Evolutionary conservation across 2,113 vertebrate genomes (phyloP), one percentile per base, ranked within the genome.

Genomic region (Vulpes lagopus): DNA sequence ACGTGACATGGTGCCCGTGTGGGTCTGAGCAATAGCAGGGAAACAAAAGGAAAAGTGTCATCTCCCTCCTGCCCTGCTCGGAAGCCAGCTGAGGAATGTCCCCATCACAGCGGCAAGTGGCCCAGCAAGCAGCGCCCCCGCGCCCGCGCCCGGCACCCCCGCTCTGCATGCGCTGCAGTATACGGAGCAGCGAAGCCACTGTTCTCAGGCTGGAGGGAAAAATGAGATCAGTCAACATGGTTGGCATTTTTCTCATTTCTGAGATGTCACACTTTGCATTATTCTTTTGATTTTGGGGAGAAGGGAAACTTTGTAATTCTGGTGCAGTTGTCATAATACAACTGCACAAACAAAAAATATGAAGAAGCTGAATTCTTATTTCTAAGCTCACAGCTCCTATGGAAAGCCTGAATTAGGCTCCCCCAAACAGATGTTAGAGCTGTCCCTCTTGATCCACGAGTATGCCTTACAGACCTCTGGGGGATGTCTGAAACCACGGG

Each of bases 181-280:
- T 55, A 87, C 16, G 19, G 3, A 0, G 17, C 1, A 5, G 80
- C 0, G 3, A 95, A 11, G 71, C 87, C 90, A 93, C 97, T 96
- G 96, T 96, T 91, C 87, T 69, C 65, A 89, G 53, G 81, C 43
- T 43, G 49, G 23, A 92, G 0, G 0, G 88, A 51, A 67, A 65
- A 91, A 90, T 83, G 89, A 86, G 88, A 60, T 88, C 69, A 74
- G 96, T 87, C 89, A 49, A 81, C n/a, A 97, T 71, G 79, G 76
- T 16, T 97, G 76, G 86, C 89, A 98, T 98, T 98, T 64, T 85
- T 96, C 64, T 25, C 93, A 98, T 98, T 96, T 95, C 96, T 74
- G 92, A 96, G 78, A 98, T 98, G 93, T 97, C 96, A 69, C 86
- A 73, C 88, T 96, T 87, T 97, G 67, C 57, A 43, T 93, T 92